Conservation (phyloP, 2,888 invertebrate species). For the Pyrrhosoma nymphula region DNA sequence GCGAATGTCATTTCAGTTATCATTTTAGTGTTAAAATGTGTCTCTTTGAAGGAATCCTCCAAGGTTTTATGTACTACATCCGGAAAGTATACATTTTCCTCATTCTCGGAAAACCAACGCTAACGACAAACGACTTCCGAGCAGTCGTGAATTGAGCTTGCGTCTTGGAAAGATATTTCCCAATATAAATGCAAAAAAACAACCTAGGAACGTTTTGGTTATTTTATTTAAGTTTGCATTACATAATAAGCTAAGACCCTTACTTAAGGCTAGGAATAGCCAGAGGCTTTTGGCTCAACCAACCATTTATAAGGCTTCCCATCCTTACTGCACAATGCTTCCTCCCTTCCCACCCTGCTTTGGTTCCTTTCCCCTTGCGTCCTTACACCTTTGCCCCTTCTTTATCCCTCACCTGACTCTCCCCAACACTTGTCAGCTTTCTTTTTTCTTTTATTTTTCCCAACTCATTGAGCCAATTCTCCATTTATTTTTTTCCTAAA, state of each 20-base stretch:
- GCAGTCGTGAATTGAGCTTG: too few relatives aligned
- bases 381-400: conserved; percentile 25
- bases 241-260: conserved; percentile 40
- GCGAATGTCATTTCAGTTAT: neutral
- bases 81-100: too few relatives aligned
- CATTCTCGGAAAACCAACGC: too few relatives aligned
- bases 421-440: conserved; percentile 59
- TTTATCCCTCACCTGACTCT: conserved; percentile 38
- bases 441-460: conserved; percentile 43
- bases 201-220: neutral
- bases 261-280: conserved; percentile 23
- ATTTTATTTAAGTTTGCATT: conserved; percentile 15
- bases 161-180: too few relatives aligned
- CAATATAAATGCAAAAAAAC: too few relatives aligned
- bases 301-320: conserved; percentile 51
- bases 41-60: too few relatives aligned
- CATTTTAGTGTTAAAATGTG: neutral
- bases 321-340: conserved; percentile 21
- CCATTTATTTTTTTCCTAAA: conserved; percentile 16
- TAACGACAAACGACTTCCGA: too few relatives aligned
- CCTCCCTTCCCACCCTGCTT: neutral
- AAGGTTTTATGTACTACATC: too few relatives aligned
- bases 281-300: conserved; percentile 21
- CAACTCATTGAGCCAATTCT: conserved; percentile 6
- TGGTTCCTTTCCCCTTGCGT: neutral